Conservation (phyloP, 92 coral and sea anemone species). For the Isaurus tuberculatus region DNA sequence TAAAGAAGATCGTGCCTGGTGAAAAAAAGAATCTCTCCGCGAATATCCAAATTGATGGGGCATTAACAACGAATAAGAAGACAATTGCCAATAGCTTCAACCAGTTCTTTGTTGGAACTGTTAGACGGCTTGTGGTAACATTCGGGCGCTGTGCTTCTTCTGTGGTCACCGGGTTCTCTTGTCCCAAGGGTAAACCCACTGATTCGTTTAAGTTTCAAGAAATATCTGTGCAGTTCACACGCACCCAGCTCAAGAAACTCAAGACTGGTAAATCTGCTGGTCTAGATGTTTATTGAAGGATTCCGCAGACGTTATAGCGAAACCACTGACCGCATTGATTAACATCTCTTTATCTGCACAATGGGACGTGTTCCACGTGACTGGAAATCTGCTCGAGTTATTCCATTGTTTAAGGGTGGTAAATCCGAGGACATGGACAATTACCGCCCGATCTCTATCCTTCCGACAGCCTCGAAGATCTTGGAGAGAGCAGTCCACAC, state of each 20-base stretch:
- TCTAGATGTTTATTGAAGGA: background rate
- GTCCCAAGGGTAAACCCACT: background rate
- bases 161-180: background rate
- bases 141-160: constrained; percentile 32
- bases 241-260: constrained; percentile 38
- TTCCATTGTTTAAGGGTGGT: constrained; percentile 61
- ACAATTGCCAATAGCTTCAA: constrained; percentile 38
- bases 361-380: constrained; percentile 11
- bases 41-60: constrained; percentile 27
- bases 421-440: constrained; percentile 55
- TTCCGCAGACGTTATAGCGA: no score
- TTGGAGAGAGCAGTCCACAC: constrained; percentile 51
- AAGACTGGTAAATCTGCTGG: constrained; percentile 55
- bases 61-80: constrained; percentile 19
- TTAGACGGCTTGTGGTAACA: constrained; percentile 38
- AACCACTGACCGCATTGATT: no score
- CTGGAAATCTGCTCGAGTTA: constrained; percentile 54
- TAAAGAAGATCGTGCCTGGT: constrained; percentile 44
- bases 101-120: constrained; percentile 41
- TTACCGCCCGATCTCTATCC: constrained; percentile 55
- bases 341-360: no score
- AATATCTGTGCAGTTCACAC: no score
- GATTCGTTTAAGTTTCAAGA: constrained; percentile 28
- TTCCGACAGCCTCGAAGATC: constrained; percentile 49
- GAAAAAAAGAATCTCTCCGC: constrained; percentile 15